Percentiles rank a stretch among this genome's conserved stretches.
Conservation (phyloP, 2,113 vertebrate genomes). For the Equus quagga region DNA sequence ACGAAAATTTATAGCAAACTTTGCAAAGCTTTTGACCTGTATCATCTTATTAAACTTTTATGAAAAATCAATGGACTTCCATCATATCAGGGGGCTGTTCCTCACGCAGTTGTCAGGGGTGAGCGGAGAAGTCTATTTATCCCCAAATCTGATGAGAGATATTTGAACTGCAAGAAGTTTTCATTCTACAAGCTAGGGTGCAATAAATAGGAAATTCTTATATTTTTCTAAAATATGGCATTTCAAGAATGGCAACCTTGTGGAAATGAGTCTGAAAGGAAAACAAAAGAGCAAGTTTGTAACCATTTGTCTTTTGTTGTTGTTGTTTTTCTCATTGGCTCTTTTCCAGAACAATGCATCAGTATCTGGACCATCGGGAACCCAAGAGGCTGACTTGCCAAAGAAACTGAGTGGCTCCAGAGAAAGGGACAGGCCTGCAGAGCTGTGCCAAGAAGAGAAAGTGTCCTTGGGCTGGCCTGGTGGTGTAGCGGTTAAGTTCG, state of each 20-base stretch:
- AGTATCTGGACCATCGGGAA: neutral
- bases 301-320: slow-evolving; percentile 27
- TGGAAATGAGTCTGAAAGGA: neutral
- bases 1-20: slow-evolving; percentile 85
- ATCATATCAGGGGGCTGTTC: slow-evolving; percentile 78
- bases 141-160: slow-evolving; percentile 58
- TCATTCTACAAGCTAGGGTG: neutral
- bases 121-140: slow-evolving; percentile 74
- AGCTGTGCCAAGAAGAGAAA: neutral
- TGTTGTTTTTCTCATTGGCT: neutral
- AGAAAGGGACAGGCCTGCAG: neutral
- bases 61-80: slow-evolving; percentile 88
- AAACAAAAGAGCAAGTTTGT: neutral
- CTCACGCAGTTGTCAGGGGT: slow-evolving; percentile 77
- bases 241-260: slow-evolving; percentile 12
- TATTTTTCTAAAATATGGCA: neutral
- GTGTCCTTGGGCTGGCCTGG: no score
- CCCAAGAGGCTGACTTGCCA: neutral
- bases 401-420: neutral
- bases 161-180: slow-evolving; percentile 25
- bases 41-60: slow-evolving; percentile 88
- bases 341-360: neutral
- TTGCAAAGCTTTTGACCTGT: slow-evolving; percentile 87
- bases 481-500: no score
- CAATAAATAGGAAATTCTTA: neutral